These are phyloP conservation scores for Erpornis zantholeuca DNA, from an alignment of 2,113 vertebrate genomes.

Conservation along the genomic window DNA sequence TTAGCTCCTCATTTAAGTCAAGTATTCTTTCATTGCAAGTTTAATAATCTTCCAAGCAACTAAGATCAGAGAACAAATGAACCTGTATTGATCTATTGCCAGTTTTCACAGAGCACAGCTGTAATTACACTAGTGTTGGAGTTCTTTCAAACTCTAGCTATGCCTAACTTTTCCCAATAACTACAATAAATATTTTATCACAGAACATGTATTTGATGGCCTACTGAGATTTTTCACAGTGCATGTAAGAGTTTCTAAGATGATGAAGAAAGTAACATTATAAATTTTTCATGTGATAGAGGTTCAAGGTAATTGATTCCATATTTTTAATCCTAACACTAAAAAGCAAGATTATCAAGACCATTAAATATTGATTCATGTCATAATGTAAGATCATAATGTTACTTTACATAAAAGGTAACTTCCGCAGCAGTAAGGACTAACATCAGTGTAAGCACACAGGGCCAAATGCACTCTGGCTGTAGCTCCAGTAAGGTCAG, in stretches of 20 bases:
- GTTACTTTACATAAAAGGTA: conserved; percentile 70
- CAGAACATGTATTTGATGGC: conserved; percentile 91
- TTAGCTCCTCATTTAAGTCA: conserved; percentile 79
- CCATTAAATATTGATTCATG: conserved; percentile 82
- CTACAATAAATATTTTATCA: conserved; percentile 98
- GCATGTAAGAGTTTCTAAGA: conserved; percentile 87
- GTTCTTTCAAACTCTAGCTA: conserved; percentile 89
- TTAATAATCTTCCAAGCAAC: conserved; percentile 73
- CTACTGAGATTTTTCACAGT: conserved; percentile 90
- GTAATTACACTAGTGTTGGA: conserved; percentile 88
- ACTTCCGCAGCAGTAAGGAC: conserved; percentile 44
- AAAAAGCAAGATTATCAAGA: conserved; percentile 82
- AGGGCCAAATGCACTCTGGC: not conserved
- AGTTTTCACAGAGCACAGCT: conserved; percentile 75
- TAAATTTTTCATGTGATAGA: conserved; percentile 89
- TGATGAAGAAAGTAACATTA: conserved; percentile 84
- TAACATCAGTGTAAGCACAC: not conserved
- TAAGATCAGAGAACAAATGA: conserved; percentile 80
- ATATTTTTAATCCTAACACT: conserved; percentile 84
- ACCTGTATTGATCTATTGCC: conserved; percentile 78
- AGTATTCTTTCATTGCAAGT: conserved; percentile 72
- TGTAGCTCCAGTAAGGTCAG: not conserved
- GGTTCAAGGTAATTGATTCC: conserved; percentile 84
- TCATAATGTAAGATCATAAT: conserved; percentile 77
- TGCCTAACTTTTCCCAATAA: conserved; percentile 88